Evolutionary conservation across 2,888 invertebrate species (phyloP), one percentile per base, ranked within the genome.

Genomic region (Gerris lacustris): DNA sequence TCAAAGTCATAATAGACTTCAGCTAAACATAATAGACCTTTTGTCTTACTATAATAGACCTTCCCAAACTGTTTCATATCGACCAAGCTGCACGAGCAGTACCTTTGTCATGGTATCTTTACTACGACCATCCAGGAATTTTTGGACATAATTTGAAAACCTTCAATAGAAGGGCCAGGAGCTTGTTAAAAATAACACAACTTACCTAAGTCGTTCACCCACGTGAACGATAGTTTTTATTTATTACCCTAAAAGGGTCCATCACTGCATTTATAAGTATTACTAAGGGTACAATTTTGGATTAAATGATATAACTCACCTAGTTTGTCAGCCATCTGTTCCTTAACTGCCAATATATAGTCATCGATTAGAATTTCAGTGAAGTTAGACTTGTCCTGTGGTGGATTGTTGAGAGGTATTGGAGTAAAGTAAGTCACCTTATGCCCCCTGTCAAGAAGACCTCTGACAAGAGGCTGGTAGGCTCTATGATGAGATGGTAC

Each of bases 391-490:
- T 9, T 55, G 9, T 9, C 15, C 15, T 55, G 2, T 9, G 55
- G 55, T 55, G 55, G 9, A 9, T 55, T 15, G 11, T 15, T 55
- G 9, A 55, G 55, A 9, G 11, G 1, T 9, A 11, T 11, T 9
- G 55, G 55, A 55, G 55, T 11, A 5, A 47, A 69, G 63, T 63
- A 69, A 5, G 69, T 69, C 9, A 69, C 69, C 1, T 69, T 5
- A 55, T 69, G 69, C n/a, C 69, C 69, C 7, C 47, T 18, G 15
- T 55, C 55, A 9, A 55, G 62, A 9, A 69, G 15, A 7, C 62
- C 69, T 43, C 62, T 69, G 4, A 69, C 18, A 0, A 69, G 63
- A 2, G 69, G 69, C 17, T 44, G n/a, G 15, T 62, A 69, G 43
- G 43, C 69, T 7, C 55, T 69, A 43, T 69, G 69, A 55, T 69